Percentiles rank a stretch among this genome's conserved stretches.
Conservation (phyloP, 2,113 vertebrate genomes). For the Dolichotis patagonum region DNA sequence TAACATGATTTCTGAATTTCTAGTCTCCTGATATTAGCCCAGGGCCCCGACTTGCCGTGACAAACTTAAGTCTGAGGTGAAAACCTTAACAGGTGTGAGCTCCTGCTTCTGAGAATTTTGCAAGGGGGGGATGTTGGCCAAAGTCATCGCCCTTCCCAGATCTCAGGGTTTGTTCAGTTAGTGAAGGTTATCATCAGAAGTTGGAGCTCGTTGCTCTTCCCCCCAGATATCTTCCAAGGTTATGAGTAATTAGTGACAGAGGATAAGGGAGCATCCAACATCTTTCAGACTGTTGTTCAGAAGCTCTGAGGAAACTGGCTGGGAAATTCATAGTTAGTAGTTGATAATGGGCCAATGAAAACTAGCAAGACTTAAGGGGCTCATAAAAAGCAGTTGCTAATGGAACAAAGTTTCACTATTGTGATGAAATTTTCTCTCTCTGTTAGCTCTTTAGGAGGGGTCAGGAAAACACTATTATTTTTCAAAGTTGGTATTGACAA, state of each 20-base stretch:
- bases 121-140: not conserved
- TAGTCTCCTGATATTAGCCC: conserved; percentile 25
- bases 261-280: not conserved
- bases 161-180: not conserved
- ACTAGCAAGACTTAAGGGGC: not conserved
- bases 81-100: not conserved
- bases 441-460: not conserved
- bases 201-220: not conserved
- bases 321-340: conserved; percentile 42
- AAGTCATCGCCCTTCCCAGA: not conserved
- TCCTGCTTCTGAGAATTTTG: not conserved
- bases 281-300: conserved; percentile 7
- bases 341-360: not conserved
- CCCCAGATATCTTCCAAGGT: conserved; percentile 11
- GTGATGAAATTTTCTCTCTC: not conserved
- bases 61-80: conserved; percentile 17
- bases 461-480: conserved; percentile 34
- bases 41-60: conserved; percentile 27
- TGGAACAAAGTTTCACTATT: not conserved
- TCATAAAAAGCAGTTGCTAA: not conserved
- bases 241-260: not conserved
- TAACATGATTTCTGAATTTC: conserved; percentile 10
- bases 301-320: conserved; percentile 31
- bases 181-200: conserved; percentile 17
- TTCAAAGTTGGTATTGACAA: conserved; percentile 30